Evolutionary conservation across 2,113 vertebrate species (phyloP), one percentile per base, ranked within the genome.

Genomic region (Amphiprion percula): DNA sequence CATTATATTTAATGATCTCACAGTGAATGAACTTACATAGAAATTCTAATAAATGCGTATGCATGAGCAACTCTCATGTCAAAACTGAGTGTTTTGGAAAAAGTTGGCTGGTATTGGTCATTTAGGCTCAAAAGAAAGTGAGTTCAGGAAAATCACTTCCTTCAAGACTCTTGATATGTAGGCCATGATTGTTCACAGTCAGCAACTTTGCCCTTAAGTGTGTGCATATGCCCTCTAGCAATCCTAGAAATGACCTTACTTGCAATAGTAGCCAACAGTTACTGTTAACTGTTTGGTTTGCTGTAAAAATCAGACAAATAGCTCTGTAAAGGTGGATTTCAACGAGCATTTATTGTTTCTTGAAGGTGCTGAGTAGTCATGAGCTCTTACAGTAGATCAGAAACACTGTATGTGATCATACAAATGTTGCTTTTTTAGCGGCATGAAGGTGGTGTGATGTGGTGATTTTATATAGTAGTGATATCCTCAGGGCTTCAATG

Each of bases 391-490:
- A 50, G 0, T 1, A 44, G 14, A 10, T 21, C 41, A 39, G 26
- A 74, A 65, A 21, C n/a, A 33, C 16, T 37, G 8, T 10, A 37
- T 24, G 30, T 41, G 62, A 19, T 37, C 2, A 10, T 4, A 23
- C 4, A 26, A 37, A 10, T 30, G 10, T 64, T 37, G 15, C 59
- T 37, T 12, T 17, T 69, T 55, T 54, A 26, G 47, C 14, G 56
- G 37, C 23, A 39, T 53, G 56, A 15, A 24, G n/a, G 15, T 41
- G 21, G 24, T 5, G 15, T 63, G 12, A 72, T 55, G 61, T 10
- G 23, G 8, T 16, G 24, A 59, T 55, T 79, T 79, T 61, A 74
- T 39, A 30, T 65, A 77, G 61, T 7, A 9, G 56, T 56, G 16
- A 6, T 11, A 19, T 60, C 58, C 10, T 65, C 15, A 28, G 49